Evolutionary conservation across 2,888 invertebrate species (phyloP), one percentile per base, ranked within the genome.

Genomic region (Gisinianus flammeolus): DNA sequence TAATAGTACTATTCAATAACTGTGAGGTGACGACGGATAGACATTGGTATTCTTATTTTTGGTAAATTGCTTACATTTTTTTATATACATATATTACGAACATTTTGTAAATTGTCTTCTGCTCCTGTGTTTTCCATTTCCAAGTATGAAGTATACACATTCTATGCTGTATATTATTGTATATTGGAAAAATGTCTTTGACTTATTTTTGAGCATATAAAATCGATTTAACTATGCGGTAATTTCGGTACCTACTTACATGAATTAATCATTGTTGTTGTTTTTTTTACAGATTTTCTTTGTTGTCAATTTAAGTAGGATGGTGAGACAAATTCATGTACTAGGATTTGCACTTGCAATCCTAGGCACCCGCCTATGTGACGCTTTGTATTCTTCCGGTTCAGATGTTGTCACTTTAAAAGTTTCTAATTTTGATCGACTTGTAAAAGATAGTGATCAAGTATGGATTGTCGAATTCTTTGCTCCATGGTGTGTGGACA

Each of bases 391-490:
- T 73, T 81, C 85, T 6, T 81, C 85, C 19, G 81, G 81, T 56
- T 92, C 93, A 35, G 93, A 92, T 86, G 96, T 98, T 24, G 89
- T 97, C 16, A 93, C 95, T 78, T 88, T 98, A 80, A 96, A 92
- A n/a, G 91, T 93, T 0, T 89, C 89, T 70, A 98, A 96, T 89
- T 98, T 98, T 87, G 92, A 97, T 85, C 91, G 89, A 83, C 88
- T 93, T 85, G 97, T 98, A 4, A 88, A 92, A 68, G 91, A 94
- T 83, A 91, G 94, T 82, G 93, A 97, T 87, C 91, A 93, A 84
- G 89, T 98, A 30, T 98, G 98, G 98, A 88, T 99, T 78, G 94
- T 99, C 0, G 98, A 99, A 86, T 97, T 96, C 88, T 97, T 91
- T 87, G 98, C 98, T 0, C 97, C 97, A 0, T 98, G 98, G 98